Percentiles rank a stretch among this genome's conserved stretches.
phyloP scores from a whole-genome alignment of 2,888 invertebrate genomes.

The Mechanitis messenoides region DNA sequence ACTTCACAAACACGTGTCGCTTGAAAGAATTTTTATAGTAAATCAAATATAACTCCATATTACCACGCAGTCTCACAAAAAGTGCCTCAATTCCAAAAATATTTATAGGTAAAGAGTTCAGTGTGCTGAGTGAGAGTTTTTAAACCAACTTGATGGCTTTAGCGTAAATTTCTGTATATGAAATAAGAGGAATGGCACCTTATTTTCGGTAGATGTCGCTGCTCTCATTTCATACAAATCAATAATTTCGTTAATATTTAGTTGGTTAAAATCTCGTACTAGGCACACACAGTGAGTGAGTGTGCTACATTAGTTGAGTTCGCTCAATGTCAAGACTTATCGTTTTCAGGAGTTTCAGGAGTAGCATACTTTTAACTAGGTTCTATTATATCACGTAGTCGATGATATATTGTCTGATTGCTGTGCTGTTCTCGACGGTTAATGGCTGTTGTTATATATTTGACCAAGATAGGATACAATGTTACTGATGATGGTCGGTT shows the following conservation, averaged over 20 bases:
- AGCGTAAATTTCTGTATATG: too few relatives aligned
- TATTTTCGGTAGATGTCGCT: too few relatives aligned
- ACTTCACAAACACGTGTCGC: conserved; percentile 65
- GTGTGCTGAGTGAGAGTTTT: conserved; percentile 12
- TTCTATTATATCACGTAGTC: conserved; percentile 58
- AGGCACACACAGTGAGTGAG: conserved; percentile 45
- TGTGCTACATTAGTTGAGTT: conserved; percentile 69
- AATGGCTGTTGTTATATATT: conserved; percentile 59
- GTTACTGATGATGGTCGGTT: conserved; percentile 41
- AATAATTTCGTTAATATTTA: too few relatives aligned
- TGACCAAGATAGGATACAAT: conserved; percentile 63
- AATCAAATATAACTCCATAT: conserved; percentile 24
- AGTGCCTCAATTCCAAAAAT: conserved; percentile 41
- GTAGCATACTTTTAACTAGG: conserved; percentile 56
- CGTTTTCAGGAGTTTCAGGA: conserved; percentile 60
- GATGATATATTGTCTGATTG: conserved; percentile 66
- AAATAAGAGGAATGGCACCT: too few relatives aligned
- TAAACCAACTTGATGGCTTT: too few relatives aligned
- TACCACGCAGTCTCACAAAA: conserved; percentile 44
- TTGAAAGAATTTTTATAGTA: conserved; percentile 37
- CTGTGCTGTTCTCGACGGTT: conserved; percentile 58
- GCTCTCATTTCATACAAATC: too few relatives aligned
- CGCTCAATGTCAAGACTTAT: conserved; percentile 75
- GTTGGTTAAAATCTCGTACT: too few relatives aligned
- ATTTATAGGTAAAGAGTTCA: conserved; percentile 38